Evolutionary conservation across 2,797 vertebrate genomes (phyloP), one percentile per base, ranked within the genome.

Genomic region (Amblyopsis hoosieri): DNA sequence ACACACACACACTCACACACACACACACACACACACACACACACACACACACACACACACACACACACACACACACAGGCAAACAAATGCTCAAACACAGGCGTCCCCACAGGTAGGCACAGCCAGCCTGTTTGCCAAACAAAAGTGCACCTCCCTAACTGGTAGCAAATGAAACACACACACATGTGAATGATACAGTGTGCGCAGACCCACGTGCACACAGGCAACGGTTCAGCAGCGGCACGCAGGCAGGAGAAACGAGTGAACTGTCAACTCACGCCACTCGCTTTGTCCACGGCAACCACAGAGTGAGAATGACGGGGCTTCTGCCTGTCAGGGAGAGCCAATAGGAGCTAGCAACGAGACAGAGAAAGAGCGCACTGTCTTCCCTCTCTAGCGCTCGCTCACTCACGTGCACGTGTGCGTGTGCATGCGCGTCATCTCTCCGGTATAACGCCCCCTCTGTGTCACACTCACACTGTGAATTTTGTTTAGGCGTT

Each of bases 381-480:
- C 86, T 93, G 91, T 92, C 84, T 84, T 76, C 64, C 60, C 58
- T 69, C 74, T 81, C 85, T 75, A 14, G 45, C 57, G 54, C n/a
- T 74, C 65, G 65, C 12, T 48, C 51, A 48, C 37, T 15, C 11
- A 3, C 10, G n/a, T 14, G 6, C 10, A 12, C 10, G 12, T 48
- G 52, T 13, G 52, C 23, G 54, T 37, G 45, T 73, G 76, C 59
- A 67, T 81, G 85, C 64, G 11, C 66, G 67, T 67, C 64, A 79
- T 90, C 84, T 87, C 75, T 75, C 78, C 80, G 81, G 81, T 75
- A 90, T 90, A 91, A 92, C 89, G 65, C 87, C 86, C 74, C 83
- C 89, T 90, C 77, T 87, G 84, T 87, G 84, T 88, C 90, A 87
- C 89, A 87, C 84, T 87, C 85, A 87, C 83, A 92, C 91, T 92